A percentile compares a stretch with the other conserved stretches of the same genome.
Conservation (phyloP, 2,113 vertebrate species). For the human (Homo sapiens) region DNA sequence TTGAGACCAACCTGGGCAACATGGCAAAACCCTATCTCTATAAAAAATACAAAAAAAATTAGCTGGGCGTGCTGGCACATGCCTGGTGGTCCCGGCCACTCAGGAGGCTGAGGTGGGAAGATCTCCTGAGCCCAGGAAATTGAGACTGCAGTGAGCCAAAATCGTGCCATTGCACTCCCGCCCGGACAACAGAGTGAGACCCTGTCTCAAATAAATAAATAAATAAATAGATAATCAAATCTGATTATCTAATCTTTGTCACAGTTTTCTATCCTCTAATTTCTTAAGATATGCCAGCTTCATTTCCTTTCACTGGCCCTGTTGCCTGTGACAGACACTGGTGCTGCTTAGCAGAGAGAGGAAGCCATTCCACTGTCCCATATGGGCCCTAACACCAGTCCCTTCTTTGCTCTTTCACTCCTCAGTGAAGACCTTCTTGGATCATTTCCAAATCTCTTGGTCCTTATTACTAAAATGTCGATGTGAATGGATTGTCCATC, state of each 20-base stretch:
- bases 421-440: not conserved
- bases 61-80: no score
- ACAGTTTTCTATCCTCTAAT: not conserved
- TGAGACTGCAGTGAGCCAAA: no score
- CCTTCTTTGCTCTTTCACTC: not conserved
- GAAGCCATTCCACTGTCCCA: not conserved
- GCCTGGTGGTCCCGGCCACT: no score
- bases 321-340: accelerated
- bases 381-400: not conserved
- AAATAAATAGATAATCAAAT: not conserved
- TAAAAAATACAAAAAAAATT: no score
- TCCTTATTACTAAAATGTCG: not conserved
- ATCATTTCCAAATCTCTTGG: not conserved
- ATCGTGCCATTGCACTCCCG: no score
- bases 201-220: no score
- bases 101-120: no score
- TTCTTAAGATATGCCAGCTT: not conserved
- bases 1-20: no score
- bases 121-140: no score
- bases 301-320: not conserved
- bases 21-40: no score
- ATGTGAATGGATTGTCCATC: not conserved
- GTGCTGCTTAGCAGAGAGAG: not conserved
- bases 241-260: not conserved
- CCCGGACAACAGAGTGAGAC: no score